A percentile compares a stretch with the other conserved stretches of the same genome.
phyloP scores from a whole-genome alignment of 2,888 invertebrate genomes.

The Xanthorhoe spadicearia region DNA sequence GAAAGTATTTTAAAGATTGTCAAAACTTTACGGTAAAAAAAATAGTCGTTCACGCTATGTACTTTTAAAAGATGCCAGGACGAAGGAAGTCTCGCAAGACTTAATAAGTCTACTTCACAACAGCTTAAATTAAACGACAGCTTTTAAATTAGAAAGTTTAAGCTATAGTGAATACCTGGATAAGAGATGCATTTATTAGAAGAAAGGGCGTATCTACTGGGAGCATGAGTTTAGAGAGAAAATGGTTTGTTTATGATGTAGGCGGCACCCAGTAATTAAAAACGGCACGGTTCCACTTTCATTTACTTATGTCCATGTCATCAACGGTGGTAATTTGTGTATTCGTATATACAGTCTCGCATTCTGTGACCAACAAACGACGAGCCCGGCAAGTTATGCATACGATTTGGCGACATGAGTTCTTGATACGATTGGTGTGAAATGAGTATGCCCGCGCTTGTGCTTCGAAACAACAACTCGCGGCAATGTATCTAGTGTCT shows the following conservation, averaged over 20 bases:
- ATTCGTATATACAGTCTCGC: constrained; percentile 17
- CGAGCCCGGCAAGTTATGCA: constrained; percentile 36
- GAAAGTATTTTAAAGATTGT: background rate
- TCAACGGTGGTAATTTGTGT: constrained; percentile 19
- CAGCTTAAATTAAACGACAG: constrained; percentile 20
- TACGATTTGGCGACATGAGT: constrained; percentile 35
- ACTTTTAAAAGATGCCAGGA: constrained; percentile 7
- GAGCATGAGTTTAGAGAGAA: background rate
- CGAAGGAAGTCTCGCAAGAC: constrained; percentile 8
- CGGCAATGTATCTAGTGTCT: constrained; percentile 61
- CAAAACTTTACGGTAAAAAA: background rate
- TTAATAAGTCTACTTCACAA: constrained; percentile 10
- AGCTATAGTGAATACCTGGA: constrained; percentile 1
- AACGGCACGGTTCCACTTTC: background rate
- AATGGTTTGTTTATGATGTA: background rate
- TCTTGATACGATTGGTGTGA: constrained; percentile 37
- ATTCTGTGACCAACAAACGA: constrained; percentile 21
- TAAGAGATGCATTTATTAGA: background rate
- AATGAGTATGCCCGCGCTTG: constrained; percentile 37
- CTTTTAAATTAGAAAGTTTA: constrained; percentile 10
- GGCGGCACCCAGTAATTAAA: too few species aligned
- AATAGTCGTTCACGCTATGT: background rate
- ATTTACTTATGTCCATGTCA: background rate
- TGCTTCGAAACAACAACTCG: constrained; percentile 53
- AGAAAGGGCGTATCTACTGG: background rate